Evolutionary conservation across 2,113 vertebrate species (phyloP), one percentile per base, ranked within the genome.

Genomic region (Oncorhynchus nerka): DNA sequence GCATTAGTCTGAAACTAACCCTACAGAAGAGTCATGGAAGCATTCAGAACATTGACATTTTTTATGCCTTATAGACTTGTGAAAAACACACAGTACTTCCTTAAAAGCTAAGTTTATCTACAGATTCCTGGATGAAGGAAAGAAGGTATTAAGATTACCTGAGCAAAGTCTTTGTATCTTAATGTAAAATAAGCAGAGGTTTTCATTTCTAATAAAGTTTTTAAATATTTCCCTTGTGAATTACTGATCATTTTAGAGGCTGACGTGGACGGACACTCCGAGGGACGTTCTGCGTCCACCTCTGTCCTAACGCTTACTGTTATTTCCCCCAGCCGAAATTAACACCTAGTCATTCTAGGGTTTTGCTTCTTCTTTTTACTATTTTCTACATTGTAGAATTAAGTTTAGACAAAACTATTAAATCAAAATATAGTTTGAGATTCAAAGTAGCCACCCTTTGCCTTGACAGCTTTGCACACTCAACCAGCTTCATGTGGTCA

Each of bases 171-270:
- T 93, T 94, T 90, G 88, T 92, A 92, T 93, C 92, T 94, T 94
- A 90, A 86, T 96, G 94, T 95, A 94, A 94, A 92, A 93, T 94
- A 94, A 94, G 89, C 91, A 93, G 91, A 94, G 92, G 92, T 93
- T 87, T 84, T 89, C 89, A 91, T 96, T 89, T 92, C 95, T 94
- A 98, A 97, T 97, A 97, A 99, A 97, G 94, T 95, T 97, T 97
- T 95, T 95, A 96, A 95, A 90, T 90, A 89, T 81, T 45, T 71
- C 73, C 49, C 59, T 66, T 32, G 68, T 68, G 68, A 57, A 51
- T 2, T 72, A 48, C n/a, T 74, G 28, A 48, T 45, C 39, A 22
- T 62, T 62, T n/a, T 3, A 16, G 51, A 55, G 39, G 9, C 39
- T 45, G 9, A 45, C 39, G 39, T 45, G 39, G 39, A 45, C 39